A percentile compares a stretch with the other conserved stretches of the same genome.
Conservation (phyloP, 2,797 vertebrate genomes). For the Podarcis siculus region DNA sequence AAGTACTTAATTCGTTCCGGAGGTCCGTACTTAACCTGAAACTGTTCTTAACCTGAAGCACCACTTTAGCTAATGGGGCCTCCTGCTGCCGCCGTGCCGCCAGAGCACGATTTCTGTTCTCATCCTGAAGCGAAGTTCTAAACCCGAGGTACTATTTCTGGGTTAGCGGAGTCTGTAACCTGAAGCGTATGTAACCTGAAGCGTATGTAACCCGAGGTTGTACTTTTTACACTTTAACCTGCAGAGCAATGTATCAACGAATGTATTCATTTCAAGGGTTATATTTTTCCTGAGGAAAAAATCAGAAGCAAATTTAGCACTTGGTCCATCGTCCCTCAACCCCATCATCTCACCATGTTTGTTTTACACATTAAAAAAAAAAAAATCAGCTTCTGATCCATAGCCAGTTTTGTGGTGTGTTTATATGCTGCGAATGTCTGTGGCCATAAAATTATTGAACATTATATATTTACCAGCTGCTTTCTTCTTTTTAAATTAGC, state of each 20-base stretch:
- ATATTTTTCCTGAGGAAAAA: neutral
- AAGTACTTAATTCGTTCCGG: too few species aligned
- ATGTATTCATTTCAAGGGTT: neutral
- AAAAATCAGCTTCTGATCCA: neutral
- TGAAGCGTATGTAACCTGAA: too few species aligned
- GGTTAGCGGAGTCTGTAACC: too few species aligned
- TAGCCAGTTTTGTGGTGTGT: constrained; percentile 4
- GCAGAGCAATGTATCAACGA: neutral
- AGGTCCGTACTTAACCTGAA: too few species aligned
- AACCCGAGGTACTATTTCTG: too few species aligned
- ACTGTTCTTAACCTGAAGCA: too few species aligned
- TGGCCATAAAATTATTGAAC: constrained; percentile 5
- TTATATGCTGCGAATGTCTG: constrained; percentile 11
- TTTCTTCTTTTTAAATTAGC: neutral
- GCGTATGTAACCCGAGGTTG: too few species aligned
- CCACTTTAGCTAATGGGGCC: too few species aligned
- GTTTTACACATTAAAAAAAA: neutral
- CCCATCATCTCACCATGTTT: neutral
- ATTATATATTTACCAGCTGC: neutral
- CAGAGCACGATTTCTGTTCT: too few species aligned
- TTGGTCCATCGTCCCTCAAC: neutral
- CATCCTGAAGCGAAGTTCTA: too few species aligned
- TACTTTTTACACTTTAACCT: neutral
- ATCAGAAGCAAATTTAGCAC: neutral
- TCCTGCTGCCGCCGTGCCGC: too few species aligned